Percentiles rank a stretch among this genome's conserved stretches.
These are phyloP conservation scores for Halyomorpha halys DNA, from an alignment of 1,140 invertebrate species.

Conservation along the genomic window DNA sequence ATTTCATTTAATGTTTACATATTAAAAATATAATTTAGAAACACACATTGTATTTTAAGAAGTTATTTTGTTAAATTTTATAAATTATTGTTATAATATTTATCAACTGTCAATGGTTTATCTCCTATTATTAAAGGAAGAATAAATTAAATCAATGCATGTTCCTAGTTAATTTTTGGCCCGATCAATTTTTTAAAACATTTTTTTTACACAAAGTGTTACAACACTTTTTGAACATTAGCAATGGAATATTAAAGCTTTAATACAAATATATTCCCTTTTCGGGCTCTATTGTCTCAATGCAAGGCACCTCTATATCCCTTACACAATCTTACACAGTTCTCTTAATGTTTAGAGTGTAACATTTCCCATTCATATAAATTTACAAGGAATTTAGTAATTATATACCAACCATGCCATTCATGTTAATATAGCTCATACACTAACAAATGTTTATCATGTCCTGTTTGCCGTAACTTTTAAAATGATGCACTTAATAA, in stretches of 20 bases:
- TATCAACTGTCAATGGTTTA: neutral
- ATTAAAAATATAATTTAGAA: conserved; percentile 12
- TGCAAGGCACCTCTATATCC: conserved; percentile 26
- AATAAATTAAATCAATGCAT: conserved; percentile 2
- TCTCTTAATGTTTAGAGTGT: conserved; percentile 8
- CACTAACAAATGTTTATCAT: too few relatives aligned
- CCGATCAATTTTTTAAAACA: neutral
- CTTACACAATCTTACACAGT: conserved; percentile 26
- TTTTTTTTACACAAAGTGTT: conserved; percentile 7
- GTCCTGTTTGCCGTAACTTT: too few relatives aligned
- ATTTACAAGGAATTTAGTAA: too few relatives aligned
- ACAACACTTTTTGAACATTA: conserved; percentile 21
- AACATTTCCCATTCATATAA: too few relatives aligned
- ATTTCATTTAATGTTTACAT: neutral
- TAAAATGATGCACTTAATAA: too few relatives aligned
- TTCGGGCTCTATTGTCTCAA: conserved; percentile 24
- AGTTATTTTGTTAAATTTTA: neutral
- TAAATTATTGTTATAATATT: neutral
- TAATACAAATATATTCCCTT: conserved; percentile 19
- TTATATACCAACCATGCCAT: too few relatives aligned
- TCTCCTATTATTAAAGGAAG: neutral
- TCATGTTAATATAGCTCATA: too few relatives aligned
- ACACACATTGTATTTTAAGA: neutral
- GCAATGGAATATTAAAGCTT: conserved; percentile 27
- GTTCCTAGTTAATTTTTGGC: conserved; percentile 5